Conservation (phyloP, 2,113 vertebrate species). For the Oxyura jamaicensis region DNA sequence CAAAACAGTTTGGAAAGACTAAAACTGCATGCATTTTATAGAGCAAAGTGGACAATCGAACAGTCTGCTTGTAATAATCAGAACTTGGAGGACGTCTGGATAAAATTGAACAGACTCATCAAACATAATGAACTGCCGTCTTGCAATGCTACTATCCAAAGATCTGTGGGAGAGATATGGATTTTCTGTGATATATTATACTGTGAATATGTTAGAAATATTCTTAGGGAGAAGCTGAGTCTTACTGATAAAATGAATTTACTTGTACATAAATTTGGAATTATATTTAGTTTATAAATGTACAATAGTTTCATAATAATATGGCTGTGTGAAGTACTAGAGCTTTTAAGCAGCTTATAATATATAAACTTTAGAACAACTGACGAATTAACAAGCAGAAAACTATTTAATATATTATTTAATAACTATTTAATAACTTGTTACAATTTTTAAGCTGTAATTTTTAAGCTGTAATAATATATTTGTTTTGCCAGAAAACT, state of each 20-base stretch:
- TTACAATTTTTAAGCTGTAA: background rate
- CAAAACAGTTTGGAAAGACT: conserved; percentile 75
- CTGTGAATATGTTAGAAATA: conserved; percentile 86
- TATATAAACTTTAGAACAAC: background rate
- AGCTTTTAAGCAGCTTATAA: background rate
- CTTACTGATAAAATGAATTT: conserved; percentile 86
- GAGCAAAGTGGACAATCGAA: conserved; percentile 88
- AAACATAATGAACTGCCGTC: conserved; percentile 80
- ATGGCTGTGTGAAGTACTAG: background rate
- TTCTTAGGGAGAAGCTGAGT: conserved; percentile 83
- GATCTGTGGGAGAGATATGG: conserved; percentile 87
- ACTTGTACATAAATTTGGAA: conserved; percentile 80
- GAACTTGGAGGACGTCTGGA: conserved; percentile 87
- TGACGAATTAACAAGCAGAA: background rate
- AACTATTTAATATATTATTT: background rate
- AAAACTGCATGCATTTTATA: conserved; percentile 82
- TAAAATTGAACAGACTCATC: conserved; percentile 75
- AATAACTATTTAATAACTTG: too few relatives aligned
- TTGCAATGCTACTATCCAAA: conserved; percentile 91
- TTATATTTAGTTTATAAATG: conserved; percentile 82
- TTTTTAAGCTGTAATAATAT: background rate
- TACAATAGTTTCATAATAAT: background rate
- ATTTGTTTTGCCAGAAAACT: background rate
- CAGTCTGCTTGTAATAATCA: conserved; percentile 75
- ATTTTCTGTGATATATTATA: conserved; percentile 90